Conservation (phyloP, 2,113 vertebrate species). For the Zapornia atra region DNA sequence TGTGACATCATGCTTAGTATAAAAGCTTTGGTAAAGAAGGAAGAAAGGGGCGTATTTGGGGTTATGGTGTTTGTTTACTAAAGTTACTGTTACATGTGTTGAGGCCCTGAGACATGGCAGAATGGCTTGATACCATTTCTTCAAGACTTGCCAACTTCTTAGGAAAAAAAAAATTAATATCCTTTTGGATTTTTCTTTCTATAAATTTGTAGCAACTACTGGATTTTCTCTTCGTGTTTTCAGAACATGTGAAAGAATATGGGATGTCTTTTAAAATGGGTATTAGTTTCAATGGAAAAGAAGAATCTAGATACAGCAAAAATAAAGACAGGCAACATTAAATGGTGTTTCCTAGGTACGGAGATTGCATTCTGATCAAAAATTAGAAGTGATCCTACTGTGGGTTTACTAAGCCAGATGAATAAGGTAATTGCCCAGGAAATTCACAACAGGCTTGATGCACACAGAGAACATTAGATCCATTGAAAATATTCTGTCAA, state of each 20-base stretch:
- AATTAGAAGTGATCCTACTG: background rate
- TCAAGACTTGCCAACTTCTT: background rate
- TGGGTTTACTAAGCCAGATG: background rate
- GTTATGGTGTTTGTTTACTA: background rate
- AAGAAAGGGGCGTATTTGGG: fast-evolving
- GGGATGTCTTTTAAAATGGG: background rate
- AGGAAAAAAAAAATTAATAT: background rate
- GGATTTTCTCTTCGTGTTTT: background rate
- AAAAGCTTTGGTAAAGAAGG: background rate
- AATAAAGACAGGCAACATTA: background rate
- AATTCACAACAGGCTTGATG: background rate
- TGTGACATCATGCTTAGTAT: fast-evolving
- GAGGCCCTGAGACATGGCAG: background rate
- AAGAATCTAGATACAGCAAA: background rate
- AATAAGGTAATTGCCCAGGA: background rate
- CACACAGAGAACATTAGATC: background rate
- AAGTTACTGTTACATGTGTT: background rate
- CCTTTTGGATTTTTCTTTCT: background rate
- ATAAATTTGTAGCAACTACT: background rate
- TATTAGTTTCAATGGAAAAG: background rate
- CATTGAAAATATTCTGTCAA: background rate
- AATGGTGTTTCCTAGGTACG: background rate
- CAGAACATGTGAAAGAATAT: background rate
- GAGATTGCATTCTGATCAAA: background rate
- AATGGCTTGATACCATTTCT: background rate